Percentiles rank a stretch among this genome's conserved stretches.
Evolutionary conservation across 1,140 invertebrate species (phyloP).

Genomic region (Drosophila bipectinata): DNA sequence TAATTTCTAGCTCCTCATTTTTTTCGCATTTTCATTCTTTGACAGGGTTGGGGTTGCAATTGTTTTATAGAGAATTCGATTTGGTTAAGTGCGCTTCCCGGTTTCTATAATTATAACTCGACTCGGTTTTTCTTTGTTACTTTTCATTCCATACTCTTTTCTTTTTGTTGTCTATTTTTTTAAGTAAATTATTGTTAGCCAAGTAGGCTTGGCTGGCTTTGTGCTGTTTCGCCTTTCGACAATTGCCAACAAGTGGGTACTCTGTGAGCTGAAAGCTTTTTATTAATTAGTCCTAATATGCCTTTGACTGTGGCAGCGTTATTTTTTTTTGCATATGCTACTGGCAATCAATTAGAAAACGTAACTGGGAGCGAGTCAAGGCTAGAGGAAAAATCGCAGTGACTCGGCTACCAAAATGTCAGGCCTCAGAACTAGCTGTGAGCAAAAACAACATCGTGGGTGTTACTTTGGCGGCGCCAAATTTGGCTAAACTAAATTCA

Average conservation of each 20-base stretch:
- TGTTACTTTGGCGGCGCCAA: constrained; percentile 71
- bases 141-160: not conserved
- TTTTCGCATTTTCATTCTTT: constrained; percentile 24
- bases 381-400: constrained; percentile 17
- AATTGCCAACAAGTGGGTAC: constrained; percentile 39
- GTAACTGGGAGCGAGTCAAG: constrained; percentile 45
- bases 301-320: constrained; percentile 60
- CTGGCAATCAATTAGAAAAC: constrained; percentile 54
- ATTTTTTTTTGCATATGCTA: constrained; percentile 12
- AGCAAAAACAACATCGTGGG: constrained; percentile 45
- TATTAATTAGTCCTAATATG: constrained; percentile 71
- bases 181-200: constrained; percentile 66
- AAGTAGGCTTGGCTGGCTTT: constrained; percentile 47
- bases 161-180: constrained; percentile 42
- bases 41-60: constrained; percentile 47
- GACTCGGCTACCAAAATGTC: constrained; percentile 46
- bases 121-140: constrained; percentile 2
- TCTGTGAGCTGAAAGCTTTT: constrained; percentile 50
- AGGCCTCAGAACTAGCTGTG: constrained; percentile 33
- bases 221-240: constrained; percentile 21
- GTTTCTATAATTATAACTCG: constrained; percentile 42
- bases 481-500: constrained; percentile 72
- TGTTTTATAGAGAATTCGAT: constrained; percentile 76
- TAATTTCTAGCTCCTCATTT: constrained; percentile 61
- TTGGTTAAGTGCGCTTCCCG: constrained; percentile 76